Conservation (phyloP, 2,113 vertebrate genomes). For the Tyrannus savana region DNA sequence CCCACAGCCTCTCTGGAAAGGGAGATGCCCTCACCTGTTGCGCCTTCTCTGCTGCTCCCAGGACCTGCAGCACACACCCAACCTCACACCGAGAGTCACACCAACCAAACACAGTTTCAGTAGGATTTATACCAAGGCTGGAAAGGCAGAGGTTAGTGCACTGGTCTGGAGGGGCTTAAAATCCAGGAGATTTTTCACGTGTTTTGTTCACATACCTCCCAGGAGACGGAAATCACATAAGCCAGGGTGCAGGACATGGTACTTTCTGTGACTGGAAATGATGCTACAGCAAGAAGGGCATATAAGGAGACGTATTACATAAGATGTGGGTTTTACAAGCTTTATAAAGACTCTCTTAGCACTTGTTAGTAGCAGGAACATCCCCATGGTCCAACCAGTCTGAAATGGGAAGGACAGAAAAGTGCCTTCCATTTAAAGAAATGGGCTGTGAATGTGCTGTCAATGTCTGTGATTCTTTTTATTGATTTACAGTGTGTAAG, state of each 20-base stretch:
- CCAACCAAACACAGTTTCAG: neutral
- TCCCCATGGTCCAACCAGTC: neutral
- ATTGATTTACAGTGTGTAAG: slow-evolving; percentile 58
- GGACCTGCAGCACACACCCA: neutral
- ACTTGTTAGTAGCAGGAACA: slow-evolving; percentile 15
- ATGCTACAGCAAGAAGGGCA: neutral
- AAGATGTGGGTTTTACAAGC: slow-evolving; percentile 18
- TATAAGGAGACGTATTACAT: neutral
- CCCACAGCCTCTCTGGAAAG: too few species aligned
- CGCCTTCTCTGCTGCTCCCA: neutral
- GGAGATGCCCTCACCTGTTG: too few species aligned
- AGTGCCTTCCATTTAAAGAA: slow-evolving; percentile 66
- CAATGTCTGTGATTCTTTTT: slow-evolving; percentile 64
- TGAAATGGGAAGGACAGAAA: slow-evolving; percentile 26
- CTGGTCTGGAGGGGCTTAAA: neutral
- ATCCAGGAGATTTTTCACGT: neutral
- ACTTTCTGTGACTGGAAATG: neutral
- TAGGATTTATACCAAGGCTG: neutral
- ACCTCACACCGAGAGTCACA: neutral
- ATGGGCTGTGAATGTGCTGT: slow-evolving; percentile 59
- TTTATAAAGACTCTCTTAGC: slow-evolving; percentile 32
- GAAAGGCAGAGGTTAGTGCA: neutral
- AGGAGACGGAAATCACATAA: neutral
- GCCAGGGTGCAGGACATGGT: neutral
- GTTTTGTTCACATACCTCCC: neutral